Percentiles rank a stretch among this genome's conserved stretches.
Conservation (phyloP, 2,797 vertebrate species). For the Hoplostethus mediterraneus region DNA sequence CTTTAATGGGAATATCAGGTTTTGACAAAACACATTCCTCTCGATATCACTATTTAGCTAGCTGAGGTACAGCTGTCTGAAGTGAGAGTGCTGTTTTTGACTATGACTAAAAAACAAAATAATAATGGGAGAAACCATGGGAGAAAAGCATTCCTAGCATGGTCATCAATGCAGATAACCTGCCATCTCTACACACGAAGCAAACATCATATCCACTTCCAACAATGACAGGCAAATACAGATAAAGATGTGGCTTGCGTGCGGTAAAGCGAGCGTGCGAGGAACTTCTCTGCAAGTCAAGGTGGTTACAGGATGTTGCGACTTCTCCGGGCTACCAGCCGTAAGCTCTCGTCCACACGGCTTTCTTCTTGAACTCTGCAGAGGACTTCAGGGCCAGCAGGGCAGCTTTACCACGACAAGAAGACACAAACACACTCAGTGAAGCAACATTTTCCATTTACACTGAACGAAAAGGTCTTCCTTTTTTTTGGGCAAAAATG, state of each 20-base stretch:
- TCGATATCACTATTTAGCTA: neutral
- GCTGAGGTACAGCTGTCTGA: neutral
- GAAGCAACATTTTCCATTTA: neutral
- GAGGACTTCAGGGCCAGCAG: conserved; percentile 87
- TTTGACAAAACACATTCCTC: neutral
- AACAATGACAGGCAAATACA: neutral
- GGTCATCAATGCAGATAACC: neutral
- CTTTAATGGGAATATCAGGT: neutral
- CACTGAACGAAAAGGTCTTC: no score
- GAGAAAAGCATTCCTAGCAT: neutral
- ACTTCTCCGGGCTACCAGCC: conserved; percentile 86
- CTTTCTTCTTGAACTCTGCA: conserved; percentile 94
- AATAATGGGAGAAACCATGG: no score
- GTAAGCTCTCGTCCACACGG: conserved; percentile 92
- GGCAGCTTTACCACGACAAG: conserved; percentile 80
- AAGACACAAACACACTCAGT: neutral
- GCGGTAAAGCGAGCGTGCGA: neutral
- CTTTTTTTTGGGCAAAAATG: no score
- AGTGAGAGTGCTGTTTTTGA: neutral
- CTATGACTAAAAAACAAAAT: neutral
- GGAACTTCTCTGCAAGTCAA: neutral
- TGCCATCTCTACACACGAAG: neutral
- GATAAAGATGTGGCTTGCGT: neutral
- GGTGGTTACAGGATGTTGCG: fast-evolving
- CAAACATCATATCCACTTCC: neutral